phyloP scores from a whole-genome alignment of 2,888 invertebrate genomes.

The Caenorhabditis becei region DNA sequence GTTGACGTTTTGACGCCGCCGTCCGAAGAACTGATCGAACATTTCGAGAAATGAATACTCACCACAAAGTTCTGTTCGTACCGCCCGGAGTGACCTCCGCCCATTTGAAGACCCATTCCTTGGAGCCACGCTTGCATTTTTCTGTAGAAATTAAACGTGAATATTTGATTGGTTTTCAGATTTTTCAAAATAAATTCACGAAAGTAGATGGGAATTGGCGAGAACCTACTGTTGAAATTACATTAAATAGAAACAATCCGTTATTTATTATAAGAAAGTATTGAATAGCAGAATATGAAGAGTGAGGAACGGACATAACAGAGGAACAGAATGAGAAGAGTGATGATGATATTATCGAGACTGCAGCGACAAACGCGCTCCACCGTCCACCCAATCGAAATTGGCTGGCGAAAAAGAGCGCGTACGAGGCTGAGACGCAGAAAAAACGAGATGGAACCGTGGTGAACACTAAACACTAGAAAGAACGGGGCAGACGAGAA shows the following conservation, averaged over 20 bases:
- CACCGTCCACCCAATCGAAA: neutral
- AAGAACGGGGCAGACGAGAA: conserved; percentile 33
- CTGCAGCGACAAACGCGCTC: conserved; percentile 43
- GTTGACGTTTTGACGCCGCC: neutral
- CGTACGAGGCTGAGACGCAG: conserved; percentile 5
- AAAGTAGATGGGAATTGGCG: neutral
- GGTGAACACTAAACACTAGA: conserved; percentile 42
- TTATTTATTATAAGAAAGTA: conserved; percentile 43
- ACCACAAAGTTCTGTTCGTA: conserved; percentile 53
- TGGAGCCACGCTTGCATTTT: conserved; percentile 60
- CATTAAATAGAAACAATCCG: neutral
- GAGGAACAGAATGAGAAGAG: conserved; percentile 22
- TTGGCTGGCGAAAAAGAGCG: neutral
- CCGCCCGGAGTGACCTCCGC: conserved; percentile 19
- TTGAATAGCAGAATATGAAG: neutral
- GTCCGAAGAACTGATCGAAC: conserved; percentile 11
- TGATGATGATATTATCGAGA: conserved; percentile 48
- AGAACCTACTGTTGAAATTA: neutral
- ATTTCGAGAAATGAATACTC: conserved; percentile 25
- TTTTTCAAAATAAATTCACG: neutral
- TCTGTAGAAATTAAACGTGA: neutral
- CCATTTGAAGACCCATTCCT: conserved; percentile 18
- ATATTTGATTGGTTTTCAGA: neutral
- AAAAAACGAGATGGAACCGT: conserved; percentile 35
- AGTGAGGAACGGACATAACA: conserved; percentile 4